These are phyloP conservation scores for Ailurus styani DNA, from an alignment of 2,113 vertebrate species.

Conservation along the genomic window DNA sequence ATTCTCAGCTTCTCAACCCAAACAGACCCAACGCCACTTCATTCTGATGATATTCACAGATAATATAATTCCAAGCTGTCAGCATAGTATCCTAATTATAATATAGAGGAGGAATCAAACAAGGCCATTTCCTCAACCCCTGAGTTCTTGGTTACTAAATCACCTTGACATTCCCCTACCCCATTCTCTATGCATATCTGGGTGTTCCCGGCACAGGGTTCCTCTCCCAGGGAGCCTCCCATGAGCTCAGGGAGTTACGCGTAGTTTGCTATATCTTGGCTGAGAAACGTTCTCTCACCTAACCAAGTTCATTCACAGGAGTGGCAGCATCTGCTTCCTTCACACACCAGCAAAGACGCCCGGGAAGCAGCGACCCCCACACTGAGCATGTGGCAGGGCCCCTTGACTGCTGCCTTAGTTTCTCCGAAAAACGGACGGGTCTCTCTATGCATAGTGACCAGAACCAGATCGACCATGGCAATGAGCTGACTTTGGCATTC, in stretches of 20 bases:
- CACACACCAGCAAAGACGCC: background rate
- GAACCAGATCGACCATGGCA: background rate
- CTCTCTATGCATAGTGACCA: background rate
- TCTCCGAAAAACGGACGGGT: background rate
- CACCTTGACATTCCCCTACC: background rate
- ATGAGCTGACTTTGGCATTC: background rate
- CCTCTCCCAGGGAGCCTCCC: background rate
- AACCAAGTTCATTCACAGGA: background rate
- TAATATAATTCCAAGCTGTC: background rate
- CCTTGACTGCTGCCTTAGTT: background rate
- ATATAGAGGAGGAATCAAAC: background rate
- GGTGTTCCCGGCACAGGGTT: fast-evolving
- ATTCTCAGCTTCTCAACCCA: background rate
- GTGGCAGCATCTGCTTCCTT: background rate
- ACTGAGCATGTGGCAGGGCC: fast-evolving
- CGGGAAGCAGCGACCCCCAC: background rate
- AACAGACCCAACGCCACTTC: background rate
- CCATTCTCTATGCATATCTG: background rate
- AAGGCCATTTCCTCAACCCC: background rate
- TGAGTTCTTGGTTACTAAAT: background rate
- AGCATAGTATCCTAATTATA: background rate
- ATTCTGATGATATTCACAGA: background rate
- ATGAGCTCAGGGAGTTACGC: background rate
- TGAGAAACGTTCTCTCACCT: background rate
- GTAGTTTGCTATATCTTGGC: background rate